A percentile compares a stretch with the other conserved stretches of the same genome.
These are phyloP conservation scores for Drosophila longiperda DNA, from an alignment of 2,888 invertebrate genomes.

Conservation along the genomic window DNA sequence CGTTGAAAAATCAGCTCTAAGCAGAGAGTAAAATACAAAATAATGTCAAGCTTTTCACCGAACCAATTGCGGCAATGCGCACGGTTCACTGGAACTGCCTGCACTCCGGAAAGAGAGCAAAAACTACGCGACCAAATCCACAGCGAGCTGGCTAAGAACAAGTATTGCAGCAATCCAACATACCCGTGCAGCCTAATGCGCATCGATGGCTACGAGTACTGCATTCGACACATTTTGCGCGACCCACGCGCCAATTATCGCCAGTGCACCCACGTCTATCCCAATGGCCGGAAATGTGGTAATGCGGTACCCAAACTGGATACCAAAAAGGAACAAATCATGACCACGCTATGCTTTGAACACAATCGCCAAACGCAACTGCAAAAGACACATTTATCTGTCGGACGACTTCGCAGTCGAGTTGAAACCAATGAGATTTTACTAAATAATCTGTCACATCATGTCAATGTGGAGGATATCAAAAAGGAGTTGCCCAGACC, in stretches of 20 bases:
- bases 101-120: conserved; percentile 80
- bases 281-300: conserved; percentile 90
- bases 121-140: conserved; percentile 86
- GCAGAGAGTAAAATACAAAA: not conserved
- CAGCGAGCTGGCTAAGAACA: conserved; percentile 88
- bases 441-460: conserved; percentile 88
- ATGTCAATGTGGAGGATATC: conserved; percentile 85
- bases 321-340: conserved; percentile 89
- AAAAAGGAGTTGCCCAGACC: conserved; percentile 65
- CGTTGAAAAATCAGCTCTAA: conserved; percentile 24
- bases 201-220: conserved; percentile 91
- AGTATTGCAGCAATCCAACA: conserved; percentile 87
- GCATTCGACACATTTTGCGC: conserved; percentile 92
- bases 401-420: conserved; percentile 87
- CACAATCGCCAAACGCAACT: conserved; percentile 89
- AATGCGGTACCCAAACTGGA: conserved; percentile 91
- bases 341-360: conserved; percentile 88
- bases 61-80: conserved; percentile 71
- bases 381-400: conserved; percentile 87
- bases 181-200: conserved; percentile 89
- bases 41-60: conserved; percentile 69
- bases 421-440: conserved; percentile 89
- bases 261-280: conserved; percentile 90
- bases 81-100: conserved; percentile 59
- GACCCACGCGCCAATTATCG: conserved; percentile 94